Percentiles rank a stretch among this genome's conserved stretches.
Evolutionary conservation across 53 echinoderm and acorn worm species (phyloP).

Genomic region (Paracentrotus lividus): DNA sequence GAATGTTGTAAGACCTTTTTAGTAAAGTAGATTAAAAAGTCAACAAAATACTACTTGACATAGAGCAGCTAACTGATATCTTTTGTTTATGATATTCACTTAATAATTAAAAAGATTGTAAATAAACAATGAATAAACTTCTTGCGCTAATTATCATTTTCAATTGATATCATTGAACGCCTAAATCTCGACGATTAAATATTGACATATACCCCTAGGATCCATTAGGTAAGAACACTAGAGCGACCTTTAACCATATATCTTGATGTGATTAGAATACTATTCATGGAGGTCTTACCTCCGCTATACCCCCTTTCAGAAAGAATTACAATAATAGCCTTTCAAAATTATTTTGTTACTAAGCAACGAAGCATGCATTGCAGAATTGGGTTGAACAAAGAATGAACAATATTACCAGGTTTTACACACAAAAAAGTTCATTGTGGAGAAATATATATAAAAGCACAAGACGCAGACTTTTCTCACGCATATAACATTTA

Average conservation of each 20-base stretch:
- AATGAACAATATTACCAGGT: background rate
- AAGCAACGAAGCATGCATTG: background rate
- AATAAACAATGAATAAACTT: background rate
- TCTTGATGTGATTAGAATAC: background rate
- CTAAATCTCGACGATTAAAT: background rate
- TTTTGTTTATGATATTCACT: background rate
- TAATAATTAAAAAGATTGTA: background rate
- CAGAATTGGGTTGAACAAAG: background rate
- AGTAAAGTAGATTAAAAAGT: background rate
- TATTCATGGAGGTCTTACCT: background rate
- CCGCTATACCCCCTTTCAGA: background rate
- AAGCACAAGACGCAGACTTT: background rate
- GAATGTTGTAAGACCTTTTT: background rate
- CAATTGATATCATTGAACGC: background rate
- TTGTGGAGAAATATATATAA: background rate
- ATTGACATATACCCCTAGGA: background rate
- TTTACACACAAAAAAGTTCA: background rate
- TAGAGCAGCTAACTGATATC: too few relatives aligned
- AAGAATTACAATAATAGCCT: background rate
- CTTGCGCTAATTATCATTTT: background rate
- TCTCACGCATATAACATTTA: background rate
- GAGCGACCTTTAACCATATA: slow-evolving; percentile 8
- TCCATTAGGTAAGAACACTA: background rate
- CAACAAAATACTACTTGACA: background rate
- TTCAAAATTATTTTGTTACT: background rate